These are phyloP conservation scores for Melanocharis versteri DNA, from an alignment of 2,113 vertebrate genomes.

Conservation along the genomic window DNA sequence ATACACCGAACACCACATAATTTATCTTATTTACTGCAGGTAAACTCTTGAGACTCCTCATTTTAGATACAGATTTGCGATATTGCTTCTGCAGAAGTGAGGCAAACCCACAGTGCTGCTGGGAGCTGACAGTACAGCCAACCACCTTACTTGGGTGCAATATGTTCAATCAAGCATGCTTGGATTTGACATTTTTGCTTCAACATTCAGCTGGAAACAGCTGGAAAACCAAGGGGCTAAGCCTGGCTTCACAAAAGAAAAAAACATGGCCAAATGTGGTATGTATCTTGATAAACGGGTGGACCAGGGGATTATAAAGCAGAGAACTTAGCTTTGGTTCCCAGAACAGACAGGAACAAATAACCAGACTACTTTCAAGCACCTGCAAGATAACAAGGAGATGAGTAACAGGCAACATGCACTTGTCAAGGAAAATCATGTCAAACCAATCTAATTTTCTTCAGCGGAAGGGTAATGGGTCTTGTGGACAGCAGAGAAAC, in stretches of 20 bases:
- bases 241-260: neutral
- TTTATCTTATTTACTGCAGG: neutral
- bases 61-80: neutral
- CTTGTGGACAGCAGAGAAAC: constrained; percentile 13
- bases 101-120: neutral
- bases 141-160: neutral
- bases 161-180: neutral
- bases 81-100: neutral
- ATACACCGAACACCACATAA: neutral
- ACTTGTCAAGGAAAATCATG: constrained; percentile 29
- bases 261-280: neutral
- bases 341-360: neutral
- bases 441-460: constrained; percentile 35
- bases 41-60: neutral
- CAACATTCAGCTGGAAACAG: neutral
- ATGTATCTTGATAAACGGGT: neutral
- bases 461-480: constrained; percentile 6
- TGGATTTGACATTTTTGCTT: neutral
- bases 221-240: neutral
- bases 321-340: neutral
- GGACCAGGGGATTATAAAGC: neutral
- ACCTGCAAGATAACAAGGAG: constrained; percentile 17
- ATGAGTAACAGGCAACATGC: constrained; percentile 10
- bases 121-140: accelerated
- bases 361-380: neutral